These are phyloP conservation scores for Phytoseiulus persimilis DNA, from an alignment of 2,888 invertebrate species.

Conservation along the genomic window DNA sequence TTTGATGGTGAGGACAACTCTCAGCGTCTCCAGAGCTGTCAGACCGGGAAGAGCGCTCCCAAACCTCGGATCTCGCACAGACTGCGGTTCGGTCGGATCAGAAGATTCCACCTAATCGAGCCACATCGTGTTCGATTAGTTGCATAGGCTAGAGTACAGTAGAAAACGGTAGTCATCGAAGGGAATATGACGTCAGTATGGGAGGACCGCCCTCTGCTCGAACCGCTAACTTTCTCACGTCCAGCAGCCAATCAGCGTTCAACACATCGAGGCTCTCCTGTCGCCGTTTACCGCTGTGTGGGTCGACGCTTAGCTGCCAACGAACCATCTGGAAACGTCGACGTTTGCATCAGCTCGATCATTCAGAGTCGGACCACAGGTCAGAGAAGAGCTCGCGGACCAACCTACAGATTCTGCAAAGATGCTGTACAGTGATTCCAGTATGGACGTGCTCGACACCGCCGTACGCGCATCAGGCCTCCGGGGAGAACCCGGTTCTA, in stretches of 20 bases:
- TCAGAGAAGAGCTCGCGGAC: neutral
- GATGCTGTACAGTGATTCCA: constrained; percentile 5
- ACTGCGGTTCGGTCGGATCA: too few relatives aligned
- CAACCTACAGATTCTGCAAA: neutral
- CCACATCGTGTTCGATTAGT: neutral
- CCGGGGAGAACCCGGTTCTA: constrained; percentile 51
- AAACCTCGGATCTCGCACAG: neutral
- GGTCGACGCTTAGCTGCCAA: constrained; percentile 20
- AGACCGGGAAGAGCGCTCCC: neutral
- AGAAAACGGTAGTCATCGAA: neutral
- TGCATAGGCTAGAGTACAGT: neutral
- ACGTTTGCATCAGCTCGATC: constrained; percentile 27
- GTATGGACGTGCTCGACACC: constrained; percentile 14
- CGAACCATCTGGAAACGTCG: constrained; percentile 38
- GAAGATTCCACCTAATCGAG: too few relatives aligned
- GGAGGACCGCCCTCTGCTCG: neutral
- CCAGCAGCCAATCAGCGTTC: constrained; percentile 15
- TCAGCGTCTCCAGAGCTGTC: neutral
- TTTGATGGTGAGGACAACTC: constrained; percentile 7
- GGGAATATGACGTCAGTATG: neutral
- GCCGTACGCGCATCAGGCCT: constrained; percentile 12
- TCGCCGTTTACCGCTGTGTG: neutral
- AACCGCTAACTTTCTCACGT: neutral
- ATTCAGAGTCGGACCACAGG: neutral
- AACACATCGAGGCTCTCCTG: constrained; percentile 7